A percentile compares a stretch with the other conserved stretches of the same genome.
phyloP scores from a whole-genome alignment of 2,113 vertebrate species.

The Elaphurus davidianus region DNA sequence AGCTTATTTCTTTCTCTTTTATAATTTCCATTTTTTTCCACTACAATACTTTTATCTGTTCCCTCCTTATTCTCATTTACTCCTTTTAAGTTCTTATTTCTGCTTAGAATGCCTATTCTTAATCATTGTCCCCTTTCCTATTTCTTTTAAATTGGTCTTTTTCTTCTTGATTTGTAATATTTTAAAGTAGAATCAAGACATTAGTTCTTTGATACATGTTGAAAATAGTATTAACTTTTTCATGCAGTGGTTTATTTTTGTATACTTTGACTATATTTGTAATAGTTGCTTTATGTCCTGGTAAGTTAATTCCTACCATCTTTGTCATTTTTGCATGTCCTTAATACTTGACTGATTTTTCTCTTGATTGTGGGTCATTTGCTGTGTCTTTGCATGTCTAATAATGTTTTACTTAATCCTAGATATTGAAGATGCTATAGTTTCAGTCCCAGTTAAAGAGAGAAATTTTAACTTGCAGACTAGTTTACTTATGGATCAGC shows the following conservation, averaged over 20 bases:
- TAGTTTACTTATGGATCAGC: background rate
- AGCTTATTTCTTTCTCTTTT: background rate
- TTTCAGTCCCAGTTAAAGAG: background rate
- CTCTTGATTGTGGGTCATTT: background rate
- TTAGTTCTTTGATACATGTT: background rate
- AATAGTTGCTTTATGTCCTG: background rate
- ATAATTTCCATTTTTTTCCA: background rate
- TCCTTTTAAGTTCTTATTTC: background rate
- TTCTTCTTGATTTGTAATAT: background rate
- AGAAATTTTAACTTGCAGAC: background rate
- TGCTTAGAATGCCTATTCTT: background rate
- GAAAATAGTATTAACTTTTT: background rate
- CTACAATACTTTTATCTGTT: background rate
- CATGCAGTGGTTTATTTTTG: background rate
- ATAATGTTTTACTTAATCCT: background rate
- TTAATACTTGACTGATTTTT: background rate
- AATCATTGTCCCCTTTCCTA: background rate
- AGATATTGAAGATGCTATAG: background rate
- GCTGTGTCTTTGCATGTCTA: background rate
- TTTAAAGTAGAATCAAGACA: background rate
- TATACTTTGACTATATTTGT: background rate
- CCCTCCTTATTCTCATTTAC: background rate
- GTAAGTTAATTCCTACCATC: background rate
- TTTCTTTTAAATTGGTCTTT: background rate
- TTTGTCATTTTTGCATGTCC: background rate